Evolutionary conservation across 2,888 invertebrate species (phyloP), one percentile per base, ranked within the genome.

Genomic region (Polydrusus pterygomalis): DNA sequence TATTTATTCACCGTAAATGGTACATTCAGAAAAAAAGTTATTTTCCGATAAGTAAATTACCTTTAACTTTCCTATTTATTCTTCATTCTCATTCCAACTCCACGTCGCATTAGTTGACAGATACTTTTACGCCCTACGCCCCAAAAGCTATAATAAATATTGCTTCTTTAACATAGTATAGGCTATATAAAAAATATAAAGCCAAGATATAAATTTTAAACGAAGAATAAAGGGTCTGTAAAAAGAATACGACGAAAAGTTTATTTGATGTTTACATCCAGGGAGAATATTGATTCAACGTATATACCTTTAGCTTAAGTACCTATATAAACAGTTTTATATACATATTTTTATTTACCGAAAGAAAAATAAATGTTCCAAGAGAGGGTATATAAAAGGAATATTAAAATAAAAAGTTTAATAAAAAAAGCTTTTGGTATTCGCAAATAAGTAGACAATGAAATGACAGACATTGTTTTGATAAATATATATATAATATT

Each of bases 101-200:
- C 47, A 43, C 63, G 74, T 74, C 74, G 70, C n/a, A 69, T 34
- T 8, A 34, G 58, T 69, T 74, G 74, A 74, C 75, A 75, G 70
- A 71, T 74, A 77, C 70, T 77, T 77, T 70, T 70, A 70, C 74
- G 70, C 70, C 51, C 74, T 70, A 70, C 74, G 70, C 70, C 51
- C 70, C 7, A 51, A 51, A 67, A 76, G 71, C 63, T 56, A 76
- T 76, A 72, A 71, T 69, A 76, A 76, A 76, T 76, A 76, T 76
- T 76, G 69, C 72, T 63, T 72, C 72, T 73, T 73, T 73, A 71
- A 71, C 67, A 69, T 20, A 69, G 64, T 7, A 34, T 34, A 7
- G 34, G 25, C 70, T 63, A 71, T 68, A 76, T 63, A 68, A 56
- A 49, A 67, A 70, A 54, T 70, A 60, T 75, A 56, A 75, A 70